These are phyloP conservation scores for Mionectes olivaceus DNA, from an alignment of 2,797 vertebrate species.

Conservation along the genomic window DNA sequence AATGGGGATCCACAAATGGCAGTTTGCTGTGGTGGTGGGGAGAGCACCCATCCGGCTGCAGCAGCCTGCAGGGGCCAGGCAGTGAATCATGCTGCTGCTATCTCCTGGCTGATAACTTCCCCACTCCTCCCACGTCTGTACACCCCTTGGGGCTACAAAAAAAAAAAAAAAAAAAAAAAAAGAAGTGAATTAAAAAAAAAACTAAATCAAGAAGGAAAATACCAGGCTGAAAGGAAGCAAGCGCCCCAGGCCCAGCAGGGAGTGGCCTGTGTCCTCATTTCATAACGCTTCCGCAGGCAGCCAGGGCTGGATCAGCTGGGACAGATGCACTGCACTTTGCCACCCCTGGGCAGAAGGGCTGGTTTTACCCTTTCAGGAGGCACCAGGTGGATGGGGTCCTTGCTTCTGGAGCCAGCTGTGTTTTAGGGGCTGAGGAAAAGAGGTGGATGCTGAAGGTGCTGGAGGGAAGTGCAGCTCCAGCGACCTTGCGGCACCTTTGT, in stretches of 20 bases:
- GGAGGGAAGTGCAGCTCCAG: background rate
- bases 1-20: accelerated
- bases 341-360: background rate
- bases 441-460: background rate
- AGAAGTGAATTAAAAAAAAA: background rate
- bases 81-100: slow-evolving; percentile 58
- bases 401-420: background rate
- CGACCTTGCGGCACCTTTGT: accelerated
- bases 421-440: background rate
- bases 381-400: background rate
- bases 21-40: background rate
- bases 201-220: slow-evolving; percentile 15
- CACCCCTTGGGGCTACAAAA: slow-evolving; percentile 6
- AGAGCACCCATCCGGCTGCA: background rate
- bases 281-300: accelerated
- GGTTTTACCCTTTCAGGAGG: background rate
- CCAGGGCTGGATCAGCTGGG: background rate
- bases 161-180: background rate
- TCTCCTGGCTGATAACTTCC: slow-evolving; percentile 49
- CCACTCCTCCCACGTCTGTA: slow-evolving; percentile 6
- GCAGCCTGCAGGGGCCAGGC: background rate
- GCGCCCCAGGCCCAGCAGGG: background rate
- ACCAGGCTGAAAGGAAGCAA: slow-evolving; percentile 4
- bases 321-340: background rate
- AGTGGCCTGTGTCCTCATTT: background rate